Conservation (phyloP, 2,113 vertebrate genomes). For the Mormyrus lacerda region DNA sequence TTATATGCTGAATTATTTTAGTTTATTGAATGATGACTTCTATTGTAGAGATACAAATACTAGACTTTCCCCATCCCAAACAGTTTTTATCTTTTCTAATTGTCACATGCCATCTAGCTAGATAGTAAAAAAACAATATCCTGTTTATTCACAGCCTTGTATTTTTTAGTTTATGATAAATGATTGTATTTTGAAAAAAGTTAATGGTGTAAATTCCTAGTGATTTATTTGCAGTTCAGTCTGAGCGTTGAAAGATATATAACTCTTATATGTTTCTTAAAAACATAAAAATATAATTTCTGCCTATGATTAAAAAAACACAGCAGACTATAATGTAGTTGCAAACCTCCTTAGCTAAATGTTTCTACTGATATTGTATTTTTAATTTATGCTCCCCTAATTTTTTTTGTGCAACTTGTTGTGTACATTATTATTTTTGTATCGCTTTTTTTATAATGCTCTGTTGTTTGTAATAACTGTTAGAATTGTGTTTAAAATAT, state of each 20-base stretch:
- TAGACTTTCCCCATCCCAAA: background rate
- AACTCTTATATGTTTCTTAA: background rate
- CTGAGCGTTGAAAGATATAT: background rate
- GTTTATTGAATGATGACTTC: background rate
- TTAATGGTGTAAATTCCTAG: background rate
- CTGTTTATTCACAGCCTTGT: background rate
- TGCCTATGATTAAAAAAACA: background rate
- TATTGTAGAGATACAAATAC: background rate
- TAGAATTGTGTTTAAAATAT: background rate
- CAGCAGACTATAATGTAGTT: background rate
- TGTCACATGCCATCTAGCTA: background rate
- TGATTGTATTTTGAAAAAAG: background rate
- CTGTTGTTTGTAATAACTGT: background rate
- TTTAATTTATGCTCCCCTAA: background rate
- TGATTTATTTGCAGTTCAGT: background rate
- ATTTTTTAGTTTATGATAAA: background rate
- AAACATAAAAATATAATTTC: no score
- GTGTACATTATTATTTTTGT: background rate
- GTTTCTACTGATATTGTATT: background rate
- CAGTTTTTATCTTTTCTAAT: background rate
- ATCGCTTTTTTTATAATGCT: background rate
- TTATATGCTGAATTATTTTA: background rate
- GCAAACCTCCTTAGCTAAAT: background rate
- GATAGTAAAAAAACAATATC: background rate
- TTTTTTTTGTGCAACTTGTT: background rate